These are phyloP conservation scores for Cecidostiba fungosa DNA, from an alignment of 2,888 invertebrate genomes.

Conservation along the genomic window DNA sequence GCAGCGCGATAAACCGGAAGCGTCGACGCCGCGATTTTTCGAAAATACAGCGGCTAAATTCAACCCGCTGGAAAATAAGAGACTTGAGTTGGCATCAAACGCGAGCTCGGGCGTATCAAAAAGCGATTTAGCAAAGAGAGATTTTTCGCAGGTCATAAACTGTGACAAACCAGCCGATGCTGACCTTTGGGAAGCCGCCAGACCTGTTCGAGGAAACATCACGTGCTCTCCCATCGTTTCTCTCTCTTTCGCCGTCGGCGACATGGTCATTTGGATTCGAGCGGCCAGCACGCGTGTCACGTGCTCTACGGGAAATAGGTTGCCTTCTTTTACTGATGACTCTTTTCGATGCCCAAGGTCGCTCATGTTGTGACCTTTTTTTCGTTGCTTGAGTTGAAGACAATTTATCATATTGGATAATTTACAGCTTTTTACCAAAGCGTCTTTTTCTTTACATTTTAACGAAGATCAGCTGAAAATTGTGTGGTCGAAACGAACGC, in stretches of 20 bases:
- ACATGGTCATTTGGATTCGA: neutral
- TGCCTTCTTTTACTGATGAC: neutral
- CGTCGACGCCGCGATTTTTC: neutral
- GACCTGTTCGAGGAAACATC: constrained; percentile 51
- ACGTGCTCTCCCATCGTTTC: constrained; percentile 41
- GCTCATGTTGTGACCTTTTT: neutral
- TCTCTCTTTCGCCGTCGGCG: neutral
- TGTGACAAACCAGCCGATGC: constrained; percentile 37
- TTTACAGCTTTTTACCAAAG: neutral
- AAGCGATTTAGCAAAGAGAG: neutral
- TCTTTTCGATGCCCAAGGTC: neutral
- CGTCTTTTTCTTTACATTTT: too few species aligned
- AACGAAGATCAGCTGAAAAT: too few species aligned
- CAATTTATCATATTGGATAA: neutral
- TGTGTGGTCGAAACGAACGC: too few species aligned
- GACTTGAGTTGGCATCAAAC: neutral
- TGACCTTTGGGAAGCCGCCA: constrained; percentile 66
- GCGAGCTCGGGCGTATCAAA: neutral
- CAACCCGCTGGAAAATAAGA: neutral
- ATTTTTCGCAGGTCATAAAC: constrained; percentile 57
- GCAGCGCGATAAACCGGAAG: neutral
- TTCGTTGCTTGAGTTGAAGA: neutral
- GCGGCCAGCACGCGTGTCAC: neutral
- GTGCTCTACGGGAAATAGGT: constrained; percentile 18
- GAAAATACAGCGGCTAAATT: neutral